phyloP scores from a whole-genome alignment of 1,140 invertebrate genomes.

The Philotrypesis tridentata region DNA sequence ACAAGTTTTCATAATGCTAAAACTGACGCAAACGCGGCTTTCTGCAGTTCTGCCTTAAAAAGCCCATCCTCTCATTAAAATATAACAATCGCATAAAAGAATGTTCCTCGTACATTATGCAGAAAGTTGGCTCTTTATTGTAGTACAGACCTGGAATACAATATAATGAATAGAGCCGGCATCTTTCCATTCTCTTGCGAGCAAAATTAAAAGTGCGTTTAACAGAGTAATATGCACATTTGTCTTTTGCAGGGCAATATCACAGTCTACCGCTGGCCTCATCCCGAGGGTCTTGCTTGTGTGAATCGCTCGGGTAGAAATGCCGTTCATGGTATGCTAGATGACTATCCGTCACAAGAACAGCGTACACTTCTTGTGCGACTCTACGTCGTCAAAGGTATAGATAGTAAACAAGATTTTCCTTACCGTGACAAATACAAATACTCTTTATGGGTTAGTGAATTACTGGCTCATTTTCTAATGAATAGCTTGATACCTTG shows the following conservation, averaged over 20 bases:
- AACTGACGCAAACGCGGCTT: not conserved
- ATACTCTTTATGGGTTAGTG: no score
- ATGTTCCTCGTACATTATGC: not conserved
- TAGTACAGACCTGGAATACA: no score
- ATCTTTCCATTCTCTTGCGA: not conserved
- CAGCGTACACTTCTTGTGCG: constrained; percentile 83
- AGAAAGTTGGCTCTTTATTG: not conserved
- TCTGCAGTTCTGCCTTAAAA: not conserved
- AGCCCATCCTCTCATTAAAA: not conserved
- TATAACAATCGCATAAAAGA: not conserved
- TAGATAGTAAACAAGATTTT: no score
- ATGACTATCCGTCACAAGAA: constrained; percentile 80
- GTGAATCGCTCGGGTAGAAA: constrained; percentile 64
- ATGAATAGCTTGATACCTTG: no score
- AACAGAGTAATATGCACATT: not conserved
- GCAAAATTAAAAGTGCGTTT: not conserved
- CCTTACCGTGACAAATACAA: no score
- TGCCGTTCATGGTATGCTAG: constrained; percentile 74
- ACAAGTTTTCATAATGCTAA: not conserved
- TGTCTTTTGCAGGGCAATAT: constrained; percentile 73
- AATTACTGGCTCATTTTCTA: no score
- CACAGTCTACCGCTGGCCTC: constrained; percentile 69
- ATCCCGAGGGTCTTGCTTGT: constrained; percentile 57
- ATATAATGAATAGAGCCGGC: not conserved
- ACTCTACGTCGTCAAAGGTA: constrained; percentile 85